Base-by-base conservation (phyloP, 2,888 invertebrate genomes). In the Congeria kusceri region DNA sequence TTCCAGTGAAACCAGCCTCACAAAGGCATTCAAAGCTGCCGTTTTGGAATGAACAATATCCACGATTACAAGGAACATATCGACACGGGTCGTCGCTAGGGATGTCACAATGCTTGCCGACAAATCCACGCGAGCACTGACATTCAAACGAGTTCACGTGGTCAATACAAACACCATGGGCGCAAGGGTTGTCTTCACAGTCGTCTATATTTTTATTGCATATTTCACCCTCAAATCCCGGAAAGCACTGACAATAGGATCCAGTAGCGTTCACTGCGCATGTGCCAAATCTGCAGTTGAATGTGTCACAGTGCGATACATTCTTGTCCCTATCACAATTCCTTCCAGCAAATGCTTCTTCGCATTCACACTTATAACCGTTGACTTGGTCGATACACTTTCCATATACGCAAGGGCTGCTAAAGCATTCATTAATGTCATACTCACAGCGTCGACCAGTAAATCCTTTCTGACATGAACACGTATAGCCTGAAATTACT, bases 191-290 rank as follows among this genome's bases (percentile, higher is more conserved):
- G 29, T 27, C 44, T 20, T 32, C 7, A 66, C 80, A 80, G 32
- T 76, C 77, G 29, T 80, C 53, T 3, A 80, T 64, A 46, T 77
- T 61, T 4, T 61, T 28, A 4, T 80, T 77, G 23, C 80, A 80
- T 1, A 4, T 28, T 2, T 0, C 20, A 1, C 80, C 80, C 13
- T 64, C 61, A 64, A 72, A 80, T n/a, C 80, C 80, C 20, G 80
- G 80, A 39, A 80, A 80, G 70, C 80, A 80, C n/a, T 77, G 76
- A 27, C 80, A 80, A 29, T 61, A 80, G 5, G 76, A 76, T 7
- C 80, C 80, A n/a, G 61, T 73, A 57, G 46, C 47, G 53, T 80
- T 77, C 13, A 80, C 18, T 53, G 80, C 77, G 56, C 80, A 80
- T 65, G 73, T 59, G 25, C 77, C 77, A 58, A 61, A 80, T 47